Conservation (phyloP, 2,113 vertebrate species). For the Macrotus californicus region DNA sequence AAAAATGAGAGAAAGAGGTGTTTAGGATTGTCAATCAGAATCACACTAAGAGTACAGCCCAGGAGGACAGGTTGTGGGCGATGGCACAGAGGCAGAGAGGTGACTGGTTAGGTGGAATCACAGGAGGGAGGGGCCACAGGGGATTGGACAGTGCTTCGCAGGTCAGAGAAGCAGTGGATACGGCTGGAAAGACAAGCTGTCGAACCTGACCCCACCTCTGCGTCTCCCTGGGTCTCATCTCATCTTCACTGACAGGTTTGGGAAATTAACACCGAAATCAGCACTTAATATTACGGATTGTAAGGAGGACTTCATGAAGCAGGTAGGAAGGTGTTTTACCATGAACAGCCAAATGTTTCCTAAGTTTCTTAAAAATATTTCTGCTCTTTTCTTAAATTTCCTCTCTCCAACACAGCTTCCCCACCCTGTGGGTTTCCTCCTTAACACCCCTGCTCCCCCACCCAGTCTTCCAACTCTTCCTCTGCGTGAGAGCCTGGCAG, state of each 20-base stretch:
- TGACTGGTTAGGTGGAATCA: fast-evolving
- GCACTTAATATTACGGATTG: no score
- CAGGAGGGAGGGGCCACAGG: not conserved
- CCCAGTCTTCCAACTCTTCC: fast-evolving
- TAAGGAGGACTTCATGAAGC: not conserved
- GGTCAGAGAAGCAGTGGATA: no score
- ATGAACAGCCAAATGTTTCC: not conserved
- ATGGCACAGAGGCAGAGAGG: not conserved
- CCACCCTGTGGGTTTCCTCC: not conserved
- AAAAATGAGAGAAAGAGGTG: not conserved
- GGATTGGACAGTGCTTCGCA: fast-evolving
- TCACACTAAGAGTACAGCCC: not conserved
- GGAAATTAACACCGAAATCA: not conserved
- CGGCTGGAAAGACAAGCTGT: fast-evolving
- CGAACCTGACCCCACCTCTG: fast-evolving
- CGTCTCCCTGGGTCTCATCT: no score
- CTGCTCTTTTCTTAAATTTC: not conserved
- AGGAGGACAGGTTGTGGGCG: not conserved
- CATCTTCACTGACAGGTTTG: not conserved
- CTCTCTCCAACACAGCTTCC: not conserved
- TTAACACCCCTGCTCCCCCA: no score
- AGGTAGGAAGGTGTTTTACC: not conserved
- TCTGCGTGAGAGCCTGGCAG: not conserved
- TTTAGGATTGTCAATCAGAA: not conserved
- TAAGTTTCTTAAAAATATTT: not conserved